Conservation (phyloP, 2,797 vertebrate genomes). For the Pempheris klunzingeri region DNA sequence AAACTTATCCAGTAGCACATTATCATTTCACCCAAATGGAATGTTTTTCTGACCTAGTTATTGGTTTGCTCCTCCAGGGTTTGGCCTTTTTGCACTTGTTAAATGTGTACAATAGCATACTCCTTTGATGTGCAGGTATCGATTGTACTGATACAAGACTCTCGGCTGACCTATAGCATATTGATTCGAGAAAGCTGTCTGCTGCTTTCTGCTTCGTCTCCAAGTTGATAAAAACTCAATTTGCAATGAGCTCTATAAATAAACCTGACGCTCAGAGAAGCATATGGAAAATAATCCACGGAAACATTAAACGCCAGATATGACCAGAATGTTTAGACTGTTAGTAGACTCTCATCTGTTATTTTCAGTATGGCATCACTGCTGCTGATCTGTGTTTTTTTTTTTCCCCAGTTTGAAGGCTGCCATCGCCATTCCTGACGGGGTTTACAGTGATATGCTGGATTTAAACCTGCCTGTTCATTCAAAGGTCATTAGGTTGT, state of each 20-base stretch:
- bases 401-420: constrained; percentile 30
- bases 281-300: constrained; percentile 45
- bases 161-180: constrained; percentile 82
- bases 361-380: constrained; percentile 25
- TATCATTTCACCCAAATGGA: constrained; percentile 82
- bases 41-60: constrained; percentile 84
- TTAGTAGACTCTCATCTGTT: constrained; percentile 27
- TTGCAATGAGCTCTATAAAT: constrained; percentile 56
- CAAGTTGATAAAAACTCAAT: constrained; percentile 74
- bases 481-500: constrained; percentile 83
- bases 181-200: constrained; percentile 76
- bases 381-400: constrained; percentile 29
- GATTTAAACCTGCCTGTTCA: constrained; percentile 70
- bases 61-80: constrained; percentile 75
- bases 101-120: constrained; percentile 77
- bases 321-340: constrained; percentile 34
- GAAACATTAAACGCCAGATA: constrained; percentile 22
- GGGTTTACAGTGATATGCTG: constrained; percentile 57
- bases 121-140: constrained; percentile 82
- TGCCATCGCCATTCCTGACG: constrained; percentile 56
- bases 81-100: constrained; percentile 81
- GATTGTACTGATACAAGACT: constrained; percentile 83
- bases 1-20: constrained; percentile 66
- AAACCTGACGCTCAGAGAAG: constrained; percentile 21
- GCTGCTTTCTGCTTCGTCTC: constrained; percentile 57